A percentile compares a stretch with the other conserved stretches of the same genome.
Conservation (phyloP, 2,113 vertebrate genomes). For the Boulengeromyrus knoepffleri region DNA sequence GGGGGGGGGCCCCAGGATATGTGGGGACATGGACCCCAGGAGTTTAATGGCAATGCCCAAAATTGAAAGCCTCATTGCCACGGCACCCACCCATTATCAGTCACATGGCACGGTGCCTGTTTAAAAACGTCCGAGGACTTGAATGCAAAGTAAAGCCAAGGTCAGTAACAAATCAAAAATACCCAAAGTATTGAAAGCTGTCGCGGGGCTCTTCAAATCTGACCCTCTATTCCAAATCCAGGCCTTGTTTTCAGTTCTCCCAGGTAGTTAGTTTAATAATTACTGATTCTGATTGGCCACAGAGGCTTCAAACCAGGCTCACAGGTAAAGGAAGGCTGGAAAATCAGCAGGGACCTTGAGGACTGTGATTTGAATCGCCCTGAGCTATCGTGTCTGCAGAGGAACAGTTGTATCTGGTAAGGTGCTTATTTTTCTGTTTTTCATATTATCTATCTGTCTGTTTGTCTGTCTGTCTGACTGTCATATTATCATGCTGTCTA, state of each 20-base stretch:
- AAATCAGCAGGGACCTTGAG: background rate
- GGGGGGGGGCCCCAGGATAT: background rate
- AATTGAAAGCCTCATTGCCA: background rate
- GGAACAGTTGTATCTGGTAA: background rate
- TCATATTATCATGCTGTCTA: background rate
- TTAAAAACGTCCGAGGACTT: background rate
- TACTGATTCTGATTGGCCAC: background rate
- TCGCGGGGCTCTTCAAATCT: no score
- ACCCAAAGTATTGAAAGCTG: background rate
- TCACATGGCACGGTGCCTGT: background rate
- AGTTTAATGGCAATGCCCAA: background rate
- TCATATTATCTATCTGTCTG: background rate
- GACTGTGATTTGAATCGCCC: background rate
- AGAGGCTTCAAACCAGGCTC: background rate
- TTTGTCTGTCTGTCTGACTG: background rate
- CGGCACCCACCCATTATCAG: background rate
- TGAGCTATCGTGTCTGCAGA: background rate
- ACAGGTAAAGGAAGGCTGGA: background rate
- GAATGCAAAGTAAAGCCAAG: background rate
- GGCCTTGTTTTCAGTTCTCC: background rate
- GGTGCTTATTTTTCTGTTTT: slow-evolving; percentile 9
- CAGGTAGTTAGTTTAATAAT: background rate
- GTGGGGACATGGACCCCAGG: background rate
- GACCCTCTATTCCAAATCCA: no score
- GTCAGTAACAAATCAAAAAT: background rate